Percentiles rank a stretch among this genome's conserved stretches.
Evolutionary conservation across 2,888 invertebrate species (phyloP).

Genomic region (Eueremaeus valkanovi): DNA sequence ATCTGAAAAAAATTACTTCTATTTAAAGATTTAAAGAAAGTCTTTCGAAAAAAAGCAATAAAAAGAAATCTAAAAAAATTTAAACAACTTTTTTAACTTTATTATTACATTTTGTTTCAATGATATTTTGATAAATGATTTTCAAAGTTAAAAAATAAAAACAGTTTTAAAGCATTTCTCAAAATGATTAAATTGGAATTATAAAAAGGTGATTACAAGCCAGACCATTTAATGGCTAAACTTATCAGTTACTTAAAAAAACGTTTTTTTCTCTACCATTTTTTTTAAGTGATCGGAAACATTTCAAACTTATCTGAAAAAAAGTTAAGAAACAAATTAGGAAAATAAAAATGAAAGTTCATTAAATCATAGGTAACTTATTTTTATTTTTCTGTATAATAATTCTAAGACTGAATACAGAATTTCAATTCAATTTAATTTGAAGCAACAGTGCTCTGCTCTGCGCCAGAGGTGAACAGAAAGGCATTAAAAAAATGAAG

Average conservation of each 20-base stretch:
- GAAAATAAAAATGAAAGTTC: constrained; percentile 13
- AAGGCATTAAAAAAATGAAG: not conserved
- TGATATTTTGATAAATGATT: not conserved
- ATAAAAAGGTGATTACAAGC: not conserved
- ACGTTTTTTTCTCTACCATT: too few relatives aligned
- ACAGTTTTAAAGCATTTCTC: not conserved
- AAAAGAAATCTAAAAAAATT: not conserved
- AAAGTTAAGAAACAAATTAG: constrained; percentile 27
- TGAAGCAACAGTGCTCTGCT: too few relatives aligned
- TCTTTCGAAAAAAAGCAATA: not conserved
- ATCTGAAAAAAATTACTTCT: not conserved
- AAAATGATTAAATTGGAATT: constrained; percentile 8
- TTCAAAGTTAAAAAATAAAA: not conserved
- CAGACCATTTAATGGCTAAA: not conserved
- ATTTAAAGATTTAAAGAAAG: not conserved
- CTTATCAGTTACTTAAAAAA: not conserved
- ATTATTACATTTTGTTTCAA: not conserved
- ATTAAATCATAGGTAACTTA: not conserved
- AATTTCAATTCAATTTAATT: too few relatives aligned
- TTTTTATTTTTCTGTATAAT: not conserved
- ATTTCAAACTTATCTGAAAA: too few relatives aligned
- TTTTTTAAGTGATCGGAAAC: not conserved
- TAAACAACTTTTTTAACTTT: not conserved
- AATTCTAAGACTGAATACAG: not conserved
- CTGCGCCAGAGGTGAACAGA: not conserved